A percentile compares a stretch with the other conserved stretches of the same genome.
Conservation (phyloP, 2,888 invertebrate genomes). For the Furcula furcula region DNA sequence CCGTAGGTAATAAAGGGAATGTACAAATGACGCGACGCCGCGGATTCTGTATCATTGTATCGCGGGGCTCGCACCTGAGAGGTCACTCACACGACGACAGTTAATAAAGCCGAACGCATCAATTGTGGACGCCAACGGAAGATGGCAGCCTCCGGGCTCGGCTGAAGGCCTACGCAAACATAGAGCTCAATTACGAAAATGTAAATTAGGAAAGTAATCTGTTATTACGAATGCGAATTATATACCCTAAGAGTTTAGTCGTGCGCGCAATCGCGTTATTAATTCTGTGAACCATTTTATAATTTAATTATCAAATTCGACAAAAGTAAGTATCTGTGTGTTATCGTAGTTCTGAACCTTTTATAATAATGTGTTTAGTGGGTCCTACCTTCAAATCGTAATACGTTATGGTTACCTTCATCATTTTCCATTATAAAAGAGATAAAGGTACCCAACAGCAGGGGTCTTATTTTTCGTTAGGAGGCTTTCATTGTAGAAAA, state of each 20-base stretch:
- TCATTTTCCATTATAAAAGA: slow-evolving; percentile 55
- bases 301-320: too few relatives aligned
- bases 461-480: slow-evolving; percentile 61
- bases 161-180: slow-evolving; percentile 18
- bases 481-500: slow-evolving; percentile 67
- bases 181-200: slow-evolving; percentile 25
- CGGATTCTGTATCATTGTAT: slow-evolving; percentile 29
- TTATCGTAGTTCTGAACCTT: too few relatives aligned
- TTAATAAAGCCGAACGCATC: slow-evolving; percentile 63
- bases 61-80: slow-evolving; percentile 49
- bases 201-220: slow-evolving; percentile 22
- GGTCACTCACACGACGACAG: slow-evolving; percentile 70
- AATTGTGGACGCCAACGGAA: slow-evolving; percentile 20
- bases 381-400: too few relatives aligned
- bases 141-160: slow-evolving; percentile 10
- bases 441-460: slow-evolving; percentile 62
- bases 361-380: too few relatives aligned
- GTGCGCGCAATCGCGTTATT: slow-evolving; percentile 6
- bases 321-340: too few relatives aligned
- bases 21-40: slow-evolving; percentile 63
- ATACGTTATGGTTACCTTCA: slow-evolving; percentile 18
- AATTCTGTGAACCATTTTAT: slow-evolving; percentile 2
- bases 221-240: slow-evolving; percentile 18
- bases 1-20: slow-evolving; percentile 72
- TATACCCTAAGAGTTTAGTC: too few relatives aligned